Evolutionary conservation across 2,797 vertebrate genomes (phyloP).

Genomic region (Myotis vivesi): DNA sequence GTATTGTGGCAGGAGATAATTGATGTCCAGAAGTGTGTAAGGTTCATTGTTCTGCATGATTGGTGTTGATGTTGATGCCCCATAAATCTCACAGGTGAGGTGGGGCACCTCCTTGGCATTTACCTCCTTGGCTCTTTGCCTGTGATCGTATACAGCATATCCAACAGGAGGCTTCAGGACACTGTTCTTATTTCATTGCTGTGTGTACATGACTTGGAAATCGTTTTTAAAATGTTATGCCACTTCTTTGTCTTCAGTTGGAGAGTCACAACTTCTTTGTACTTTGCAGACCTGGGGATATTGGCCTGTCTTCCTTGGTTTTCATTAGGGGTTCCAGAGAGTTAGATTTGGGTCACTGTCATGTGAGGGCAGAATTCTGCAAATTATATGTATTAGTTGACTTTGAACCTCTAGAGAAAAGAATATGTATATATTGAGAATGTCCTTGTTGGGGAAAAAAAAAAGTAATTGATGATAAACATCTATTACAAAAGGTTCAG

Average conservation of each 20-base stretch:
- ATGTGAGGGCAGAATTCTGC: neutral
- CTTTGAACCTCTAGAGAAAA: constrained; percentile 14
- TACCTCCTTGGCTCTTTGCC: neutral
- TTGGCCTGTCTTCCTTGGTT: neutral
- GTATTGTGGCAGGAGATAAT: neutral
- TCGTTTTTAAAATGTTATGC: constrained; percentile 4
- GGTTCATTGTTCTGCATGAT: rapidly evolving
- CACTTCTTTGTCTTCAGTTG: neutral
- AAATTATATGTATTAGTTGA: neutral
- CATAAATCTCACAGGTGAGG: neutral
- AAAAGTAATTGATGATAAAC: neutral
- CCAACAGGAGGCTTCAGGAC: neutral
- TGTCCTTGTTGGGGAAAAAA: neutral
- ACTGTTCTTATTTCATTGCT: neutral
- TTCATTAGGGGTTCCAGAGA: neutral
- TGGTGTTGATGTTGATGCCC: neutral
- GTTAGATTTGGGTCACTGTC: neutral
- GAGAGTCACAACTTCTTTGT: constrained; percentile 7
- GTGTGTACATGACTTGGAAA: neutral
- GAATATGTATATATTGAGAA: neutral
- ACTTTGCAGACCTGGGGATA: neutral
- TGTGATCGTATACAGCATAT: neutral
- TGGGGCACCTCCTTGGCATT: neutral
- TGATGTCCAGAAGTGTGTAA: neutral
- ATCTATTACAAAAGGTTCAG: neutral